These are phyloP conservation scores for Pantelozetes paolii DNA, from an alignment of 2,888 invertebrate species.

Conservation along the genomic window DNA sequence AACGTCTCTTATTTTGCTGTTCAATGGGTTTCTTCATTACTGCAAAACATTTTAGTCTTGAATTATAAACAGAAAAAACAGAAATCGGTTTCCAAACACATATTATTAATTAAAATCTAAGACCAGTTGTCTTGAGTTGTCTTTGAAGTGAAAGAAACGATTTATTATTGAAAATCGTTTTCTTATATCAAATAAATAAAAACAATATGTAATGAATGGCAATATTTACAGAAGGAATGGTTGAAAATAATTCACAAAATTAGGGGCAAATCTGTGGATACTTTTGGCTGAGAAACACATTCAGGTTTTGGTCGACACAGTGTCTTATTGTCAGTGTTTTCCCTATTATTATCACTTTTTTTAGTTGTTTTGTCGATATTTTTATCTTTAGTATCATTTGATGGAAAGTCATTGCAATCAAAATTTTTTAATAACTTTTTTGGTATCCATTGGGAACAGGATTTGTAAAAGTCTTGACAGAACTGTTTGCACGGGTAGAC, in stretches of 20 bases:
- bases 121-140: too few species aligned
- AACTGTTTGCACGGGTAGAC: conserved; percentile 69
- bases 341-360: not conserved
- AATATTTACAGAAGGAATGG: not conserved
- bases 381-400: not conserved
- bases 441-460: conserved; percentile 72
- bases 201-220: not conserved
- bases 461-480: conserved; percentile 75
- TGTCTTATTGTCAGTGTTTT: not conserved
- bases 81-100: too few species aligned
- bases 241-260: not conserved
- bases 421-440: conserved; percentile 66
- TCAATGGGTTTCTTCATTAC: too few species aligned
- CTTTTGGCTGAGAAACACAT: conserved; percentile 35
- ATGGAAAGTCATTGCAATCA: conserved; percentile 72
- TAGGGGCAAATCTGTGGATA: conserved; percentile 5
- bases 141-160: too few species aligned
- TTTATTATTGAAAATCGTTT: too few species aligned
- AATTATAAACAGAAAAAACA: too few species aligned
- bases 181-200: not conserved
- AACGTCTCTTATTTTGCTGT: too few species aligned
- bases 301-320: not conserved
- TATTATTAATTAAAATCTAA: too few species aligned
- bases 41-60: too few species aligned
- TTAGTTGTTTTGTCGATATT: conserved; percentile 13